Base-by-base conservation (phyloP, 2,888 invertebrate species). In the Tenthredo livida region DNA sequence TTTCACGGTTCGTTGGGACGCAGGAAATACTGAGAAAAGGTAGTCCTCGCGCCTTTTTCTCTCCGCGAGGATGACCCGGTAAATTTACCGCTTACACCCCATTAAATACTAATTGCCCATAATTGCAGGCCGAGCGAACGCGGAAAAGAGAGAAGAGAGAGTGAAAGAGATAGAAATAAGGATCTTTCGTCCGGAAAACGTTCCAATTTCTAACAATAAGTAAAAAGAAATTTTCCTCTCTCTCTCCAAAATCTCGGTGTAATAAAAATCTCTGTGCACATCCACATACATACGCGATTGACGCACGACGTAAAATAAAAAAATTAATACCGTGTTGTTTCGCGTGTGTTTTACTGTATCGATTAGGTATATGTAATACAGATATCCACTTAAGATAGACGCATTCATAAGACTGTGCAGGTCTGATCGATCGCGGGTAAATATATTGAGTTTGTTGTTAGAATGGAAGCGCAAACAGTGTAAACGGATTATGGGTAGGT, bases 51-150 rank as follows among this genome's bases (percentile, higher is more conserved):
- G 12, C 15, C 47, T 75, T 47, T 75, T 75, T 78, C 58, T 33
- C 54, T 50, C 7, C 54, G 58, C 61, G 15, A 47, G 33, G 70
- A 83, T 47, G 83, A 83, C 83, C 83, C 83, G 43, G 67, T 50
- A 50, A 70, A 67, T 83, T 67, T 40, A 83, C 65, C 83, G 47
- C 67, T 83, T 70, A 83, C 83, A 70, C 83, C 67, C 83, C 83
- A 67, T 83, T 83, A 67, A 83, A 83, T 83, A 83, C 83, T 83
- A 83, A 83, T 83, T 83, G 67, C 40, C 50, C 58, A 58, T 67
- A 70, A 70, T 67, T 83, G 70, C 37, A 77, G 77, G 21, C 77
- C 77, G 54, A 77, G 54, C 25, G 40, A 21, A 10, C n/a, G 40
- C 37, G n/a, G 21, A 37, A n/a, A 58, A 25, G 17, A 80, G 61